These are phyloP conservation scores for Centroberyx gerrardi DNA, from an alignment of 2,797 vertebrate genomes.

Conservation along the genomic window DNA sequence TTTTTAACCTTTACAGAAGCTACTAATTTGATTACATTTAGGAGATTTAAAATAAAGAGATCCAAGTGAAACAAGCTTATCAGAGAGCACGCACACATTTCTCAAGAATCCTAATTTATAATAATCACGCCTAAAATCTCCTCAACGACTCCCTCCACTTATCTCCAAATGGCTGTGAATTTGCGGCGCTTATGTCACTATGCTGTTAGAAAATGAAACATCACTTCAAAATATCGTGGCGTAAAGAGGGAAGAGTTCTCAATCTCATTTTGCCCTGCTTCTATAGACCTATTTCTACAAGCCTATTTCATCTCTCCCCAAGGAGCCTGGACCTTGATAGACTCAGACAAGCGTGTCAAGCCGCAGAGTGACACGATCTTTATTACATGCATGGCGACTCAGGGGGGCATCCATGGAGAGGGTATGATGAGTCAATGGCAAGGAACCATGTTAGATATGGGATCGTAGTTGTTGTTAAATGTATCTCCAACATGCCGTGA, in stretches of 20 bases:
- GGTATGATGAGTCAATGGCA: constrained; percentile 60
- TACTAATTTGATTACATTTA: constrained; percentile 54
- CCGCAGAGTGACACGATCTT: constrained; percentile 74
- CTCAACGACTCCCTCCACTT: constrained; percentile 64
- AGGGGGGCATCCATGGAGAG: constrained; percentile 39
- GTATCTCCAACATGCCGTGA: constrained; percentile 36
- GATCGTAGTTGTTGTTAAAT: constrained; percentile 47
- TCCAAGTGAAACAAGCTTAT: constrained; percentile 6
- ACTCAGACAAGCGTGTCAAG: constrained; percentile 76
- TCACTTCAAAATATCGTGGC: constrained; percentile 57
- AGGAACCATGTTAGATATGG: constrained; percentile 59
- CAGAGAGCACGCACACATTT: constrained; percentile 47
- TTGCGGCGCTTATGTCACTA: constrained; percentile 61
- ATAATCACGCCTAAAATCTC: constrained; percentile 67
- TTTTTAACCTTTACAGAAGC: constrained; percentile 24
- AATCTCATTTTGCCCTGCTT: constrained; percentile 56
- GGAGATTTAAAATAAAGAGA: constrained; percentile 39
- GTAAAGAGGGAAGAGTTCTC: constrained; percentile 61
- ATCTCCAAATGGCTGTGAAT: constrained; percentile 65
- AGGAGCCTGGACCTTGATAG: constrained; percentile 75
- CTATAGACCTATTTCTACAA: constrained; percentile 55
- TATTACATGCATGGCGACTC: constrained; percentile 72
- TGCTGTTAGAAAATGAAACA: constrained; percentile 62
- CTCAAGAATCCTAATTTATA: constrained; percentile 60
- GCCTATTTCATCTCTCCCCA: constrained; percentile 59